These are phyloP conservation scores for Okapia johnstoni DNA, from an alignment of 2,113 vertebrate genomes.

Conservation along the genomic window DNA sequence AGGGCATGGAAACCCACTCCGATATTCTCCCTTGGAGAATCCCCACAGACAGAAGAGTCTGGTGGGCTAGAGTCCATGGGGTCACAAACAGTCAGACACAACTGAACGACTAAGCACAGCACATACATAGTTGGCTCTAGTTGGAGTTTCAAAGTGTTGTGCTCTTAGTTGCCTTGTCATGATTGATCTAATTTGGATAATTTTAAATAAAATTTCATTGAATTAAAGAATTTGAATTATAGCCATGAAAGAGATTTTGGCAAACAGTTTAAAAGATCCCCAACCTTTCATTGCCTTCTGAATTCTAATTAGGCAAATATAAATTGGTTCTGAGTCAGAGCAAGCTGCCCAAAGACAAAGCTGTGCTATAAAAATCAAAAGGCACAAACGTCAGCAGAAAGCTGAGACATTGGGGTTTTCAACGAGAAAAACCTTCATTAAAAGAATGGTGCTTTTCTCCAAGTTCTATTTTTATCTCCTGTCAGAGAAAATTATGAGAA, in stretches of 20 bases:
- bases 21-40: not conserved
- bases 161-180: not conserved
- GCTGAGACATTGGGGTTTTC: not conserved
- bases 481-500: slow-evolving; percentile 34
- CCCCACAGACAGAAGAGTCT: not conserved
- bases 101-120: not conserved
- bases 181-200: not conserved
- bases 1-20: not conserved
- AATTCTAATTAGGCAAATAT: slow-evolving; percentile 40
- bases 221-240: slow-evolving; percentile 40
- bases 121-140: not conserved
- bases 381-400: not conserved
- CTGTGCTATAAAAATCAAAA: not conserved
- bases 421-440: not conserved
- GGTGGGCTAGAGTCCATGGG: not conserved
- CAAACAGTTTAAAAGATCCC: not conserved
- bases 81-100: not conserved
- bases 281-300: not conserved
- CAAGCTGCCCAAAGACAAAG: not conserved
- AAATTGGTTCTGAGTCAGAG: slow-evolving; percentile 23
- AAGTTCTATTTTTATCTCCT: slow-evolving; percentile 6
- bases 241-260: not conserved
- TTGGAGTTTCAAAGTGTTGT: not conserved
- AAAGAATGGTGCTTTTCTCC: not conserved
- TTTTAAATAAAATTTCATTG: slow-evolving; percentile 8